These are phyloP conservation scores for Nycticryphes semicollaris DNA, from an alignment of 2,113 vertebrate genomes.

Conservation along the genomic window DNA sequence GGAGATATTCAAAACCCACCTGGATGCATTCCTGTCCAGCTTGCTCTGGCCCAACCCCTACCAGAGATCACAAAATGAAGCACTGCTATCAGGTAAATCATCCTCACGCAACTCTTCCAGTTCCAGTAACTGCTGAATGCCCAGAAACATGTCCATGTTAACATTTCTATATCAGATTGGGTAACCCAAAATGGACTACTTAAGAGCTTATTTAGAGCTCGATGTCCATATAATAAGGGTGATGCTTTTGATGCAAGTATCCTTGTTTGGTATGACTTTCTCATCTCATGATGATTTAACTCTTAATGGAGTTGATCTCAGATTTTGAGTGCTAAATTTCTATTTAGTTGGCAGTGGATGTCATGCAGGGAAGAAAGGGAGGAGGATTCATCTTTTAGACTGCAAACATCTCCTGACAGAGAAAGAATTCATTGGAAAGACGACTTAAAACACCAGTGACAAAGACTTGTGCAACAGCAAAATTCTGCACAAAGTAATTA, in stretches of 20 bases:
- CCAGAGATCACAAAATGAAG: background rate
- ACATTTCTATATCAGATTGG: background rate
- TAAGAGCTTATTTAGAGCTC: background rate
- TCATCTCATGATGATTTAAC: background rate
- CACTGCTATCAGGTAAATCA: background rate
- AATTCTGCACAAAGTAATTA: background rate
- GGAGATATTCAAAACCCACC: background rate
- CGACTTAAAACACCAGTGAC: background rate
- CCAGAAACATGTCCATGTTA: background rate
- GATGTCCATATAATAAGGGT: background rate
- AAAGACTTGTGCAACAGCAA: background rate
- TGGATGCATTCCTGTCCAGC: background rate
- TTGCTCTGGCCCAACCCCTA: background rate
- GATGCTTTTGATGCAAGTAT: background rate
- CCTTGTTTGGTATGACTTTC: background rate
- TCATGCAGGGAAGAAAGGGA: background rate
- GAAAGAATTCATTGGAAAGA: background rate
- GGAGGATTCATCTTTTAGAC: background rate
- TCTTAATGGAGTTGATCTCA: background rate
- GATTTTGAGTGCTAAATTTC: background rate
- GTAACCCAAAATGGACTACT: background rate
- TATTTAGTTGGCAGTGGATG: background rate
- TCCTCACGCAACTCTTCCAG: background rate
- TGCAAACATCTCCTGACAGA: background rate
- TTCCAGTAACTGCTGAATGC: background rate